phyloP scores from a whole-genome alignment of 1,140 invertebrate species.

The Sinella curviseta region DNA sequence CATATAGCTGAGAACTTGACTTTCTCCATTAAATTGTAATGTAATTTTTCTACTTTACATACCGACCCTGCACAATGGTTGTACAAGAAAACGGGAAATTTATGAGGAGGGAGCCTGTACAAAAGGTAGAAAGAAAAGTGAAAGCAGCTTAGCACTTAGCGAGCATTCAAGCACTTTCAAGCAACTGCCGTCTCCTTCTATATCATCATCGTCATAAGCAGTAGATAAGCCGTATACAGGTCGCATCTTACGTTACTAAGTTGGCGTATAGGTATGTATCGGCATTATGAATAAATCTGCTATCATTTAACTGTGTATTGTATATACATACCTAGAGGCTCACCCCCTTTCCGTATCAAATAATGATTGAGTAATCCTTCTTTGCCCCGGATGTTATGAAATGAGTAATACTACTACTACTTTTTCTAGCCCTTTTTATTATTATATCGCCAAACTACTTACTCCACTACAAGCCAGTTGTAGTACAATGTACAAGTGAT shows the following conservation, averaged over 20 bases:
- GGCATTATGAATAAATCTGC: no score
- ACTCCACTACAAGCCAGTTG: not conserved
- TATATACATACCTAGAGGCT: no score
- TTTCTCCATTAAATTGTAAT: not conserved
- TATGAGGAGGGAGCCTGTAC: not conserved
- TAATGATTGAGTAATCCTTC: conserved; percentile 9
- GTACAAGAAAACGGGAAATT: no score
- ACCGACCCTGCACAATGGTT: no score
- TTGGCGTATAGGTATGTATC: no score
- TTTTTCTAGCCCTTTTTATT: no score
- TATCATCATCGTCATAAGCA: not conserved
- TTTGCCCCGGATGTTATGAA: not conserved
- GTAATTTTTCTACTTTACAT: not conserved
- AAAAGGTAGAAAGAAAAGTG: not conserved
- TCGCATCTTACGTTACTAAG: no score
- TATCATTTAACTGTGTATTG: no score
- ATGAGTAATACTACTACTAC: not conserved
- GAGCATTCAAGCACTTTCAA: not conserved
- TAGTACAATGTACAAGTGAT: not conserved
- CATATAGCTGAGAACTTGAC: not conserved
- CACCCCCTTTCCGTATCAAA: not conserved
- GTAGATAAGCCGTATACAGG: no score
- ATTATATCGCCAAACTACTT: no score
- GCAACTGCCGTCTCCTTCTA: not conserved
- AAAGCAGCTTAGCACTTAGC: not conserved